Conservation (phyloP, 2,797 vertebrate genomes). For the Orestias chungarensis region DNA sequence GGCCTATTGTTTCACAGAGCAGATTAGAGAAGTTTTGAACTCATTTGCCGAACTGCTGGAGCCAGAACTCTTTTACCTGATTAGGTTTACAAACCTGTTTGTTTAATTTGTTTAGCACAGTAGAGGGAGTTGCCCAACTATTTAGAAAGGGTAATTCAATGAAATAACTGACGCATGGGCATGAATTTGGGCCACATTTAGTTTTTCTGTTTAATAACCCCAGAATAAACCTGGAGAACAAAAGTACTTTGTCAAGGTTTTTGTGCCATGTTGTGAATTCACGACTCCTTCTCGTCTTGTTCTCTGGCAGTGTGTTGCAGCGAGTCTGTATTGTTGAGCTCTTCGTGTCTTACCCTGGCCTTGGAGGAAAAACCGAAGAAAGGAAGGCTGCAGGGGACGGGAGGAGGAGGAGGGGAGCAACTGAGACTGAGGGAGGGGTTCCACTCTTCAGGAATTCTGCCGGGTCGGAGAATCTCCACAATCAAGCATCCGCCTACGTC, state of each 20-base stretch:
- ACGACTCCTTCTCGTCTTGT: constrained; percentile 38
- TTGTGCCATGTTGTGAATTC: constrained; percentile 35
- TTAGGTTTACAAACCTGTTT: constrained; percentile 22
- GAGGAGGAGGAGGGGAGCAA: constrained; percentile 60
- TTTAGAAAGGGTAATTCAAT: constrained; percentile 25
- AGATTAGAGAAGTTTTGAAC: constrained; percentile 56
- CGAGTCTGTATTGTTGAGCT: constrained; percentile 79
- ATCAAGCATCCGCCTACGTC: constrained; percentile 72
- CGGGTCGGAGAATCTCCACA: constrained; percentile 73
- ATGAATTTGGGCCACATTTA: constrained; percentile 39
- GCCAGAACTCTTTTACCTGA: constrained; percentile 16
- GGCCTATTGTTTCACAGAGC: constrained; percentile 52
- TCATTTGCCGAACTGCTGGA: constrained; percentile 53
- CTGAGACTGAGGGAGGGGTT: constrained; percentile 70
- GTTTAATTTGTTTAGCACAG: constrained; percentile 10
- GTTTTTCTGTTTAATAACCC: not conserved
- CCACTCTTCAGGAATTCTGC: constrained; percentile 80
- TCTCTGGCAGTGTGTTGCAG: constrained; percentile 79
- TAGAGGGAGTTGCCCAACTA: constrained; percentile 17
- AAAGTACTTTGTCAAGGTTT: not conserved
- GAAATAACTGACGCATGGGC: constrained; percentile 15
- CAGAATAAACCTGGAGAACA: not conserved
- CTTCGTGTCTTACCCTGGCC: constrained; percentile 73
- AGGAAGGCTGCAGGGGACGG: constrained; percentile 74
- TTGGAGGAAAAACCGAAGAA: constrained; percentile 74